Evolutionary conservation across 2,797 vertebrate genomes (phyloP), one percentile per base, ranked within the genome.

Genomic region (Ptychobarbus kaznakovi): DNA sequence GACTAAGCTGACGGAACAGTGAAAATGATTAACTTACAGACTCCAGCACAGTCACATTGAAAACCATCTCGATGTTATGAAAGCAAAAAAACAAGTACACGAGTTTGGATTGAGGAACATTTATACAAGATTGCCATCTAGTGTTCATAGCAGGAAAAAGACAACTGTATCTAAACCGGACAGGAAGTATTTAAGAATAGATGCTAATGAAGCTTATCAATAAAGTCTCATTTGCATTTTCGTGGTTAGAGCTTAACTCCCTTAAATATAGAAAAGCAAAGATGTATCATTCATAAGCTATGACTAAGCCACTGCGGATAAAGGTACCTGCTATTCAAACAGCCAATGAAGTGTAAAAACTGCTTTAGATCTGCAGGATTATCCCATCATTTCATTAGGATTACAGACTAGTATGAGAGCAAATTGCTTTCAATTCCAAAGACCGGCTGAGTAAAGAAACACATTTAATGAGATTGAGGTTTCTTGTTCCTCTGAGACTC

Each of bases 111-210:
- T 42, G 6, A 73, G 35, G 15, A 46, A 44, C 22, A 83, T 42
- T 83, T n/a, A 80, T 56, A 51, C 87, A 88, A 87, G 76, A 69
- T 73, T 87, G 86, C 87, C 90, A 89, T 84, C 88, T 89, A 84
- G 86, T 65, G 88, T 80, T 76, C 20, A 68, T 53, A n/a, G 65
- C n/a, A 82, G 46, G 4, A 32, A 65, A 56, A 58, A 58, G 46
- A 44, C 22, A 42, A 1, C 5, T 40, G 6, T 10, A 44, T 68
- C n/a, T 70, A 28, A 70, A 63, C 68, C 65, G 42, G 44, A 82
- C 40, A 80, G 56, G 70, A 81, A 38, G 0, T 38, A 4, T 1
- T 46, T 46, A 20, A 28, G 35, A 78, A 77, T 58, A 11, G 16
- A 58, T 22, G 74, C 40, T 51, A 49, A 22, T 68, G 6, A 80